Base-by-base conservation (phyloP, 2,797 vertebrate genomes). In the Heteromormyrus szaboi region DNA sequence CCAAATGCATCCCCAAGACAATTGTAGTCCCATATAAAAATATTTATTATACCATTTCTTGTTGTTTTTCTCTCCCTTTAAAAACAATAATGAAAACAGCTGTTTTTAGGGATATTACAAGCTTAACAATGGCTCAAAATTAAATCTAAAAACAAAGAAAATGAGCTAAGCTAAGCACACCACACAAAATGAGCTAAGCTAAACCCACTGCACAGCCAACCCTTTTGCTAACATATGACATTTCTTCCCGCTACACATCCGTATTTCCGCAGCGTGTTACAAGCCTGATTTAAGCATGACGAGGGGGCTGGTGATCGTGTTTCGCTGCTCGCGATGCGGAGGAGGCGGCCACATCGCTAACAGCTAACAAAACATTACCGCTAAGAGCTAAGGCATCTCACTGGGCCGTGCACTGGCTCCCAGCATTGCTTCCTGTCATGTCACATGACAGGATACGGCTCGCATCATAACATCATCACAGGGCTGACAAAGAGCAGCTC, bases 371-470 rank as follows among this genome's bases (percentile, higher is more conserved):
- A 62, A 62, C 44, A 89, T 29, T 33, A 76, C 37, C 14, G 72
- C 72, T 12, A 41, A 17, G 4, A 76, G 29, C 72, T 37, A 76
- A 41, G 33, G 33, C 72, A 72, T 7, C 22, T 68, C 48, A 76
- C 25, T 51, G n/a, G 76, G 17, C 44, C 83, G 19, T 29, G 44
- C 0, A 9, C 29, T 81, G 84, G 25, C 48, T 91, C 89, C 84
- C 81, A 84, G 81, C 44, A 8, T 50, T 50, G 81, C 46, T 48
- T 90, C 79, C 79, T 89, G 87, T 91, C 91, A 86, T 25, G 14
- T 91, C 90, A 91, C 88, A 90, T 37, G 72, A 41, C 33, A 76
- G 72, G 29, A 41, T 76, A 41, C 14, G 11, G 62, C 62, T 68
- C 25, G 62, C 62, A 14, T 29, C 62, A 12, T 5, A 5, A 68